Evolutionary conservation across 2,888 invertebrate genomes (phyloP).

Genomic region (Macrosoma leucophasiata): DNA sequence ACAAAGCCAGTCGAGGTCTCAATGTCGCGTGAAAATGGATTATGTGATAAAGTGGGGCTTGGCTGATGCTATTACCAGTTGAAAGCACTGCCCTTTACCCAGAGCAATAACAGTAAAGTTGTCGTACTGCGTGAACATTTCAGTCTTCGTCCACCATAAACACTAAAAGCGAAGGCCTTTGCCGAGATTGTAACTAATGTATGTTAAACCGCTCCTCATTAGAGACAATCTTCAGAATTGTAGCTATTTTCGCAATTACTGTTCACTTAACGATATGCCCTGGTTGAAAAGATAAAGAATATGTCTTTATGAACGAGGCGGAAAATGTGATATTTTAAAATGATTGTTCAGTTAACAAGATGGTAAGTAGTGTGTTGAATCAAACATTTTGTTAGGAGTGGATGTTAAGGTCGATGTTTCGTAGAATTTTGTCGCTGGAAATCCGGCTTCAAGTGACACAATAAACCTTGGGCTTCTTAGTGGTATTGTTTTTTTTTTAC

Average conservation of each 20-base stretch:
- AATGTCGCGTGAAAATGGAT: slow-evolving; percentile 22
- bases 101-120: slow-evolving; percentile 5
- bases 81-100: slow-evolving; percentile 15
- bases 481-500: too few relatives aligned
- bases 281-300: too few relatives aligned
- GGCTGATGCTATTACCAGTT: slow-evolving; percentile 13
- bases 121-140: background rate
- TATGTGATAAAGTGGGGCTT: slow-evolving; percentile 15
- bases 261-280: too few relatives aligned
- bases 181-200: slow-evolving; percentile 10
- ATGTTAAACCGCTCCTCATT: slow-evolving; percentile 10
- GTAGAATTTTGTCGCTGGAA: too few relatives aligned
- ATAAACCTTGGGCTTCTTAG: too few relatives aligned
- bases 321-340: too few relatives aligned
- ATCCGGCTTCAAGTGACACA: too few relatives aligned
- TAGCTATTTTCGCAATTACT: slow-evolving; percentile 2
- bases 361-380: too few relatives aligned
- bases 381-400: too few relatives aligned
- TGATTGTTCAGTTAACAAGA: too few relatives aligned
- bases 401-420: too few relatives aligned
- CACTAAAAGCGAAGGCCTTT: slow-evolving; percentile 8
- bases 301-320: too few relatives aligned
- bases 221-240: slow-evolving; percentile 7
- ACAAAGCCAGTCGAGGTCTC: slow-evolving; percentile 9
- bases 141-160: slow-evolving; percentile 3